A percentile compares a stretch with the other conserved stretches of the same genome.
Conservation (phyloP, 1,140 invertebrate genomes). For the Brachionus rubens region DNA sequence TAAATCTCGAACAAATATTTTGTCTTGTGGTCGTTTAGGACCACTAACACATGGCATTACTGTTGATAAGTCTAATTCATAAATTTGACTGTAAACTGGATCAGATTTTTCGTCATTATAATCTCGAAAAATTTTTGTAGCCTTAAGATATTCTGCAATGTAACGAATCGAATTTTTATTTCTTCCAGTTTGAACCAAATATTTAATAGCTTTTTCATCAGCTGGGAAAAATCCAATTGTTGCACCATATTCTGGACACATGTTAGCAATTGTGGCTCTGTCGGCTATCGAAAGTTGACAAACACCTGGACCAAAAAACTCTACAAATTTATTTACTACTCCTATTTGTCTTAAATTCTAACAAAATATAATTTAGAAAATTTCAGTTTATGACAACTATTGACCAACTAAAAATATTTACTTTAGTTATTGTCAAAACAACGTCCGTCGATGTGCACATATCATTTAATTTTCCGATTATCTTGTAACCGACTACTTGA, state of each 20-base stretch:
- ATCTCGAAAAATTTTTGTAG: conserved; percentile 78
- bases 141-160: conserved; percentile 78
- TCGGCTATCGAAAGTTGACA: conserved; percentile 85
- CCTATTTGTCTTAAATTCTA: conserved; percentile 85
- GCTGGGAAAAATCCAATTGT: conserved; percentile 94
- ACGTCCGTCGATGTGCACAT: conserved; percentile 94
- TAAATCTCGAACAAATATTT: conserved; percentile 84
- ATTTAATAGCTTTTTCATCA: conserved; percentile 77
- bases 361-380: too few relatives aligned
- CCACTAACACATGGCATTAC: conserved; percentile 92
- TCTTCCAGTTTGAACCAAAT: conserved; percentile 83
- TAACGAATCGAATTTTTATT: conserved; percentile 74
- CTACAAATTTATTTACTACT: conserved; percentile 96
- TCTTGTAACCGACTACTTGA: conserved; percentile 87
- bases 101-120: conserved; percentile 72
- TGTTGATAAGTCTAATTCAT: conserved; percentile 79
- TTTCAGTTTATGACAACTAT: too few relatives aligned
- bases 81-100: conserved; percentile 76
- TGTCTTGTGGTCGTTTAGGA: conserved; percentile 92
- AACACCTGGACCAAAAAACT: conserved; percentile 93
- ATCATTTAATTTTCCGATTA: conserved; percentile 74
- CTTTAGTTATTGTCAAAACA: conserved; percentile 94
- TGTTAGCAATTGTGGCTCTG: conserved; percentile 74
- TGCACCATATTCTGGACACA: conserved; percentile 92
- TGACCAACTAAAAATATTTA: too few relatives aligned